A percentile compares a stretch with the other conserved stretches of the same genome.
These are phyloP conservation scores for Cynopterus brachyotis DNA, from an alignment of 2,113 vertebrate genomes.

Conservation along the genomic window DNA sequence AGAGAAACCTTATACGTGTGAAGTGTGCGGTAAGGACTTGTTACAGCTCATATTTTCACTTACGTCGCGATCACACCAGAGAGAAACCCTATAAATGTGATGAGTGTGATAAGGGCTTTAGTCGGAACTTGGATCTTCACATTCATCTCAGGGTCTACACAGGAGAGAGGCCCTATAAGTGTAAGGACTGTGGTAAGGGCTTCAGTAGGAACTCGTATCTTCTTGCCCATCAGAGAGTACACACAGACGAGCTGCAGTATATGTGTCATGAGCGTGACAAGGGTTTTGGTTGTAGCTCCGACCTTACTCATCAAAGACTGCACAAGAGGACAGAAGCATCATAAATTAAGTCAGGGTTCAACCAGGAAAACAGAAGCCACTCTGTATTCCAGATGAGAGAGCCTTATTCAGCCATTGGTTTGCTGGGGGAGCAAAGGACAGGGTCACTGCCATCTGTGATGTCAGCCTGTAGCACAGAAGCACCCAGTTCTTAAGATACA, in stretches of 20 bases:
- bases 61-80: slow-evolving; percentile 23
- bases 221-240: not conserved
- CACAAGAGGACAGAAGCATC: not conserved
- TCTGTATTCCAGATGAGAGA: not conserved
- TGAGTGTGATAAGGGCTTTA: slow-evolving; percentile 45
- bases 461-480: not conserved
- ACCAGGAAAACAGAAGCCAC: not conserved
- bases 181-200: not conserved
- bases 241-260: not conserved
- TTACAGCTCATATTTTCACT: slow-evolving; percentile 29
- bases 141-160: not conserved
- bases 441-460: accelerated
- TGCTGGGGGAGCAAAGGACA: not conserved
- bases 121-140: not conserved
- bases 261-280: accelerated
- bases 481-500: not conserved
- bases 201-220: not conserved
- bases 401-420: not conserved
- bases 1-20: not conserved
- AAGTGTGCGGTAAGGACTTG: slow-evolving; percentile 24
- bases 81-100: slow-evolving; percentile 54
- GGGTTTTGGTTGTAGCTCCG: not conserved
- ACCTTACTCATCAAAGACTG: not conserved
- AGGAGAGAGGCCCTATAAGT: not conserved
- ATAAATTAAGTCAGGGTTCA: not conserved